Evolutionary conservation across 1,140 invertebrate genomes (phyloP).

Genomic region (Drosophila bipectinata): DNA sequence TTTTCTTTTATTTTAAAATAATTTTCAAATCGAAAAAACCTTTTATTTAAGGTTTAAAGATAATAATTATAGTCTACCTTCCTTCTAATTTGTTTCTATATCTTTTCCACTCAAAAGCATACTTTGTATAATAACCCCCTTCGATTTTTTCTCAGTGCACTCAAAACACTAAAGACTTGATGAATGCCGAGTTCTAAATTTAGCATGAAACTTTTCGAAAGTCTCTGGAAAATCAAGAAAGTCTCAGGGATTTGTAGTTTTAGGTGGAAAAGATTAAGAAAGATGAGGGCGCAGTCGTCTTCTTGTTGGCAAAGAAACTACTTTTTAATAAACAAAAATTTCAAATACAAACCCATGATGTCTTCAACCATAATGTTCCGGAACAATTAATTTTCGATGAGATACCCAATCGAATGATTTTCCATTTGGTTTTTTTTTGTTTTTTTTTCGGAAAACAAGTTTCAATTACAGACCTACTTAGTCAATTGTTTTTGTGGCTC

Average conservation of each 20-base stretch:
- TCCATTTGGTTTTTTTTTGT: too few relatives aligned
- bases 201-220: constrained; percentile 31
- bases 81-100: too few relatives aligned
- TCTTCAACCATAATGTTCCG: not conserved
- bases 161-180: constrained; percentile 2
- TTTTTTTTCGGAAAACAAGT: constrained; percentile 1
- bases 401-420: constrained; percentile 5
- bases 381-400: not conserved
- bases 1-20: too few relatives aligned
- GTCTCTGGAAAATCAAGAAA: constrained; percentile 2
- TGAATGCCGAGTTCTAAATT: constrained; percentile 31
- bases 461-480: constrained; percentile 46
- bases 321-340: constrained; percentile 13
- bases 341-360: not conserved
- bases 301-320: constrained; percentile 1
- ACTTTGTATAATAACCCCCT: too few relatives aligned
- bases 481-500: constrained; percentile 43
- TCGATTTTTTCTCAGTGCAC: constrained; percentile 11
- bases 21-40: too few relatives aligned
- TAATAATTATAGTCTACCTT: too few relatives aligned
- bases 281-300: not conserved
- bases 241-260: constrained; percentile 12
- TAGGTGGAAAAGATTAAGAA: constrained; percentile 25
- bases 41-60: too few relatives aligned
- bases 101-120: too few relatives aligned